These are phyloP conservation scores for Sarcophaga subvicina DNA, from an alignment of 2,888 invertebrate genomes.

Conservation along the genomic window DNA sequence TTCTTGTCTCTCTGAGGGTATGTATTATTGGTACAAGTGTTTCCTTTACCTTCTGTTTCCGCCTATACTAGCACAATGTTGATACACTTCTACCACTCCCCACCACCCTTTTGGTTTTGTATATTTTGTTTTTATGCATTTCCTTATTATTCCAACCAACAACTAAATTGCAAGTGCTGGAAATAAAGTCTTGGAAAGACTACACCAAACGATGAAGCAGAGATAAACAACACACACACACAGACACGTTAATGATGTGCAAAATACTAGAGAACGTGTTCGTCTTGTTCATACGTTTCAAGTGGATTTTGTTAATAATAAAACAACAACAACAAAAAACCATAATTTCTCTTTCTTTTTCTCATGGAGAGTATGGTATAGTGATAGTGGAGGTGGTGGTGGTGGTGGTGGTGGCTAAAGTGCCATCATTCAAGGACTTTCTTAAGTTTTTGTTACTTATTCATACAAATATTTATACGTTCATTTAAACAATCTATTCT, in stretches of 20 bases:
- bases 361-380: too few relatives aligned
- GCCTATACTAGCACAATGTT: conserved; percentile 17
- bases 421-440: conserved; percentile 51
- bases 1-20: conserved; percentile 31
- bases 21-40: conserved; percentile 55
- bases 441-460: conserved; percentile 18
- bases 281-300: conserved; percentile 36
- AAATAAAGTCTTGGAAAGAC: background rate
- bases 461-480: conserved; percentile 30
- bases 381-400: too few relatives aligned
- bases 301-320: conserved; percentile 36
- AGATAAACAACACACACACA: conserved; percentile 12
- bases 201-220: background rate
- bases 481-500: conserved; percentile 7
- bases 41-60: conserved; percentile 61
- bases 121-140: background rate
- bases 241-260: conserved; percentile 78
- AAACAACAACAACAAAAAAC: background rate
- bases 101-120: background rate
- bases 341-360: background rate
- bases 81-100: background rate
- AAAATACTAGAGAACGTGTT: conserved; percentile 72
- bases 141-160: background rate
- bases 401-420: background rate
- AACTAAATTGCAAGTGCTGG: conserved; percentile 42